These are phyloP conservation scores for Oxyteleia sp. DNA, from an alignment of 2,888 invertebrate genomes.

Conservation along the genomic window DNA sequence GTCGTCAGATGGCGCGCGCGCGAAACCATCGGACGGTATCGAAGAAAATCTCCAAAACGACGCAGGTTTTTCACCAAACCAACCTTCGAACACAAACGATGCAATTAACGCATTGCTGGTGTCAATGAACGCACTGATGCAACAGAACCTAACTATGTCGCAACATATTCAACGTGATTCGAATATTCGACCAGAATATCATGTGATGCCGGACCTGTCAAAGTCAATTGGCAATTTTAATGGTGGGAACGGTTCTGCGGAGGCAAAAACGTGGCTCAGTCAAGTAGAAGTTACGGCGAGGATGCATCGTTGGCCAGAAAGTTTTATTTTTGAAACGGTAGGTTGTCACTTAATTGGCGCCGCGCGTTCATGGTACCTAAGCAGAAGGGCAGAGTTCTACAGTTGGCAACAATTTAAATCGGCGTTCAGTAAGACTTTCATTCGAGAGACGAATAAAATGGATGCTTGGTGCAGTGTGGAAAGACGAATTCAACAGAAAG, in stretches of 20 bases:
- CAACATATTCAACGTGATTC: neutral
- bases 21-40: too few relatives aligned
- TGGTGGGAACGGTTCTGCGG: constrained; percentile 44
- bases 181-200: constrained; percentile 30
- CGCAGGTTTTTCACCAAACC: too few relatives aligned
- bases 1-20: too few relatives aligned
- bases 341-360: constrained; percentile 52
- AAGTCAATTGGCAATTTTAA: constrained; percentile 61
- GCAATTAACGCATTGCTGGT: too few relatives aligned
- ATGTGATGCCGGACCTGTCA: constrained; percentile 62
- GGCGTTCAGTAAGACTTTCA: constrained; percentile 28
- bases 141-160: constrained; percentile 1
- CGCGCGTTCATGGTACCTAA: constrained; percentile 49
- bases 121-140: neutral
- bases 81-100: too few relatives aligned
- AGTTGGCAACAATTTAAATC: constrained; percentile 27
- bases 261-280: constrained; percentile 55
- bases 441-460: constrained; percentile 29
- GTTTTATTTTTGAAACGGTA: constrained; percentile 51
- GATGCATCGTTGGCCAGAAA: constrained; percentile 62
- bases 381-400: constrained; percentile 30
- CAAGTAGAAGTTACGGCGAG: constrained; percentile 61
- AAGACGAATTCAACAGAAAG: constrained; percentile 21
- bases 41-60: too few relatives aligned
- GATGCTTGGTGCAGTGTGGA: constrained; percentile 55